phyloP scores from a whole-genome alignment of 2,888 invertebrate species.

The Operophtera brumata region DNA sequence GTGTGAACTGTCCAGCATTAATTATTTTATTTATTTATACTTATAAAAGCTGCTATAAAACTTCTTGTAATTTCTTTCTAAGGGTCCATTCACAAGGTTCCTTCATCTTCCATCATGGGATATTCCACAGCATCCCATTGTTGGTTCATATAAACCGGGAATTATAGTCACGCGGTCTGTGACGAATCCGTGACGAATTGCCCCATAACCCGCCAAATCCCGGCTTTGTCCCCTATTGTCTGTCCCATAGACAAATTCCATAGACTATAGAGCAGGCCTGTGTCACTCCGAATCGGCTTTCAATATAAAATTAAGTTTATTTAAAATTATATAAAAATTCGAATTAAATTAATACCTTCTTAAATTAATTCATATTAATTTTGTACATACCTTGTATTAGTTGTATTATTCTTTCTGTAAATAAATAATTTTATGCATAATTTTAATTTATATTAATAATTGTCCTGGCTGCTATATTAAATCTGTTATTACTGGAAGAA shows the following conservation, averaged over 20 bases:
- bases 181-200: slow-evolving; percentile 72
- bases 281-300: background rate
- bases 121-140: slow-evolving; percentile 15
- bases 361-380: too few relatives aligned
- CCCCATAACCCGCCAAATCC: slow-evolving; percentile 52
- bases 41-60: too few relatives aligned
- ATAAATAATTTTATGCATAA: too few relatives aligned
- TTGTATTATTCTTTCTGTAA: too few relatives aligned
- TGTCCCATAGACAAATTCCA: slow-evolving; percentile 10
- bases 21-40: too few relatives aligned
- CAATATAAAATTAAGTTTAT: background rate
- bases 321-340: too few relatives aligned
- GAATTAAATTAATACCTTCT: too few relatives aligned
- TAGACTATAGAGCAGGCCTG: background rate
- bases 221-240: slow-evolving; percentile 50
- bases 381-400: too few relatives aligned
- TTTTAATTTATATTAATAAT: too few relatives aligned
- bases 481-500: too few relatives aligned
- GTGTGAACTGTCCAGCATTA: too few relatives aligned
- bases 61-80: slow-evolving; percentile 10
- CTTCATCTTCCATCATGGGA: slow-evolving; percentile 9
- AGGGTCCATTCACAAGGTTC: background rate
- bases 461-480: too few relatives aligned
- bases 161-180: slow-evolving; percentile 47
- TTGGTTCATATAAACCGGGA: slow-evolving; percentile 19